phyloP scores from a whole-genome alignment of 2,888 invertebrate genomes.

The Uropetala carovei region DNA sequence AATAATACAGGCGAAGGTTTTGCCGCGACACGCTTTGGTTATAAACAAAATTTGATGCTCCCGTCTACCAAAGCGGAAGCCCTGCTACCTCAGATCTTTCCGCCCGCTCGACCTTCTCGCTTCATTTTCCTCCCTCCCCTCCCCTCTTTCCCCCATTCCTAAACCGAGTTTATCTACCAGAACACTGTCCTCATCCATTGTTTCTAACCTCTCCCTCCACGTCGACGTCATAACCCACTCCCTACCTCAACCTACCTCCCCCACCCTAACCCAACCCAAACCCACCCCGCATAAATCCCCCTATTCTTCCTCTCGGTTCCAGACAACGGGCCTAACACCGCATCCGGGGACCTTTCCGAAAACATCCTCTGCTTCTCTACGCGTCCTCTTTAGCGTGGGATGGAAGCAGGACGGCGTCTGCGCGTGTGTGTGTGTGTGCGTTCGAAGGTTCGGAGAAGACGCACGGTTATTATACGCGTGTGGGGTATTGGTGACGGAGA shows the following conservation, averaged over 20 bases:
- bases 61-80: neutral
- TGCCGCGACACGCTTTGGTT: neutral
- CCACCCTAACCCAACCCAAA: too few relatives aligned
- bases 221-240: too few relatives aligned
- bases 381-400: neutral
- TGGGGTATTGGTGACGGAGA: neutral
- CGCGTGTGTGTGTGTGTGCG: neutral
- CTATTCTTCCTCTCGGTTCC: neutral
- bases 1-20: neutral
- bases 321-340: neutral
- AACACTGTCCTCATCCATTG: neutral
- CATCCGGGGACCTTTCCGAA: slow-evolving; percentile 2
- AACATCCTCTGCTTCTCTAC: neutral
- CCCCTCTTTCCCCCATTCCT: neutral
- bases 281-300: too few relatives aligned
- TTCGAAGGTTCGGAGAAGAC: too few relatives aligned
- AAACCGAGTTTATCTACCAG: neutral
- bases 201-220: neutral
- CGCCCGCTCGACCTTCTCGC: too few relatives aligned
- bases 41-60: neutral
- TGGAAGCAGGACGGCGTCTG: neutral
- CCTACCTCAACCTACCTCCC: too few relatives aligned
- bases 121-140: too few relatives aligned
- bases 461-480: too few relatives aligned
- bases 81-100: neutral